phyloP scores from a whole-genome alignment of 2,113 vertebrate species.

The Takifugu bimaculatus region DNA sequence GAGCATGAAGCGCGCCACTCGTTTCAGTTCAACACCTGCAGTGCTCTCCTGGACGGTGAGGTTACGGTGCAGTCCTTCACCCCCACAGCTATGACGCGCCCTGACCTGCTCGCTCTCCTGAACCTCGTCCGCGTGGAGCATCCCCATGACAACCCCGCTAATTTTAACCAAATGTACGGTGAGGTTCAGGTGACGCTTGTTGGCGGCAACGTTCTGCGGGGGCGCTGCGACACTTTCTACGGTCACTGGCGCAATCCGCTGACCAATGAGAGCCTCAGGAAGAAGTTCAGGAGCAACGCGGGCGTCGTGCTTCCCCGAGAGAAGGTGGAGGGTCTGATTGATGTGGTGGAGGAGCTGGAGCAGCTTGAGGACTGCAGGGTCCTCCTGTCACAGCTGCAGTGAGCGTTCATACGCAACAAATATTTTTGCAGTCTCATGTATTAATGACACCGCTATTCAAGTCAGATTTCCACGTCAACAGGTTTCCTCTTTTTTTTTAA shows the following conservation, averaged over 20 bases:
- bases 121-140: conserved; percentile 80
- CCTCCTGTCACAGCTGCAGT: conserved; percentile 75
- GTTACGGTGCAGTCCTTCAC: conserved; percentile 78
- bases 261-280: conserved; percentile 77
- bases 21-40: conserved; percentile 86
- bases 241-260: conserved; percentile 89
- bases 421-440: neutral
- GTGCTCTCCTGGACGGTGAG: conserved; percentile 80
- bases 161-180: conserved; percentile 83
- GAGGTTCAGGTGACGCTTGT: conserved; percentile 80
- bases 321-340: conserved; percentile 72
- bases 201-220: conserved; percentile 73
- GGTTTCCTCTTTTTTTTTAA: neutral
- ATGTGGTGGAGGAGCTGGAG: conserved; percentile 70
- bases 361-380: conserved; percentile 35
- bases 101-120: conserved; percentile 76
- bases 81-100: conserved; percentile 61
- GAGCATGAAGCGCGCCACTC: conserved; percentile 87
- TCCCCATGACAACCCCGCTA: conserved; percentile 81
- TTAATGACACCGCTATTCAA: too few relatives aligned
- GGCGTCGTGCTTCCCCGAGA: conserved; percentile 68
- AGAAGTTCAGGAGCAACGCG: conserved; percentile 81
- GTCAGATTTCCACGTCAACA: neutral
- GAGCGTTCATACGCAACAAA: conserved; percentile 8
- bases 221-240: conserved; percentile 85